Evolutionary conservation across 2,797 vertebrate genomes (phyloP).

Genomic region (Galago senegalensis): DNA sequence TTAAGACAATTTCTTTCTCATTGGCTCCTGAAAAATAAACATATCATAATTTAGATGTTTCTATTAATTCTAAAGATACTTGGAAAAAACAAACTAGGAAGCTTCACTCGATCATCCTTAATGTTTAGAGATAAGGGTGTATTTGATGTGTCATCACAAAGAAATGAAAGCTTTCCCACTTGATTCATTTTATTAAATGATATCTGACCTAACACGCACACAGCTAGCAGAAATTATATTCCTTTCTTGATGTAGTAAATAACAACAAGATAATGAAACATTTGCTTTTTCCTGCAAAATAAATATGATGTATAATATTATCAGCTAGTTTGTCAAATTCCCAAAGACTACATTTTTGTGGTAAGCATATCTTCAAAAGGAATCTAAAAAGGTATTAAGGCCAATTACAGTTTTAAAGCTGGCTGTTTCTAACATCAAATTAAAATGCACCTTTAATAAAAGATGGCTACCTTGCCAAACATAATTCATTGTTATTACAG

Average conservation of each 20-base stretch:
- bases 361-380: slow-evolving; percentile 68
- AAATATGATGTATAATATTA: slow-evolving; percentile 83
- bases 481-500: slow-evolving; percentile 65
- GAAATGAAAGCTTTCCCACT: slow-evolving; percentile 77
- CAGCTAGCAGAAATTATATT: slow-evolving; percentile 82
- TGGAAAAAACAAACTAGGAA: slow-evolving; percentile 63
- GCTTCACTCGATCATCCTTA: slow-evolving; percentile 58
- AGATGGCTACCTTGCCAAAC: slow-evolving; percentile 28
- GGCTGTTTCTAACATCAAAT: slow-evolving; percentile 64
- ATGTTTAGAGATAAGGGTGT: slow-evolving; percentile 77
- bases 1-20: slow-evolving; percentile 94
- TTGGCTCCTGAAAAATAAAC: slow-evolving; percentile 92
- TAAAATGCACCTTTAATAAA: slow-evolving; percentile 74
- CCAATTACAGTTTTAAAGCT: slow-evolving; percentile 71
- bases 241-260: slow-evolving; percentile 84
- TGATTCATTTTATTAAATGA: slow-evolving; percentile 68
- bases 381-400: slow-evolving; percentile 72
- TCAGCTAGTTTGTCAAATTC: slow-evolving; percentile 82
- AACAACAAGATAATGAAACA: slow-evolving; percentile 82
- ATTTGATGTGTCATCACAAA: slow-evolving; percentile 78
- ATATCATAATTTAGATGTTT: slow-evolving; percentile 67
- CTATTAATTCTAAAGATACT: slow-evolving; percentile 59
- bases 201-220: slow-evolving; percentile 35
- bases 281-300: slow-evolving; percentile 83
- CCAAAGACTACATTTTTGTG: slow-evolving; percentile 80